Base-by-base conservation (phyloP, 2,888 invertebrate species). In the Spisula solida region DNA sequence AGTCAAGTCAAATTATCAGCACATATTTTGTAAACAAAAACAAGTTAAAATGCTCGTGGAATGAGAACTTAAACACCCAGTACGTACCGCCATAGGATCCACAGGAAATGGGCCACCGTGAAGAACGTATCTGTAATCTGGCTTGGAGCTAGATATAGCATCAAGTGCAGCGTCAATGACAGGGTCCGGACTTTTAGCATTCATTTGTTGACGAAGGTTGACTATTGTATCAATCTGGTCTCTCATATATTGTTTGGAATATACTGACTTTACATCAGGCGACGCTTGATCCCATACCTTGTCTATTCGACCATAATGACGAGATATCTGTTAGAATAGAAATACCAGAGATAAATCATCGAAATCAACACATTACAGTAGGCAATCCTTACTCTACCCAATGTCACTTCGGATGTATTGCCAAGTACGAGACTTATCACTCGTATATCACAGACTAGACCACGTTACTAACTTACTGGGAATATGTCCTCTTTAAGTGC, bases 151-250 rank as follows among this genome's bases (percentile, higher is more conserved):
- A 8, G 92, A 70, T 10, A 95, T 84, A 0, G 93, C 94, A 79
- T 94, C 93, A 47, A 91, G 87, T 55, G 93, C 91, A 16, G 94
- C 93, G 66, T 93, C 91, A 10, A 95, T 81, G 1, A 95, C 93
- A 18, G 93, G 91, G 34, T 92, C 91, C 20, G 93, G 90, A 14
- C 88, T 86, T 51, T 92, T 92, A n/a, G 90, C 89, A 29, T 81
- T 82, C 1, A 90, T 70, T 6, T 79, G 81, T 34, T 81, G 48
- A 25, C 87, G 85, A 14, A 87, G 79, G 6, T 60, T 60, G 29
- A 82, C 85, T 1, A 92, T 60, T 14, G 66, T 81, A 0, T 87
- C 82, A 29, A 92, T 82, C 55, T 90, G 92, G 20, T 81, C 56
- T 41, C 75, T 75, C 80, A 92, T 60, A 51, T 92, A 92, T 75